Percentiles rank a stretch among this genome's conserved stretches.
Conservation (phyloP, 1,140 invertebrate species). For the Physella acuta region DNA sequence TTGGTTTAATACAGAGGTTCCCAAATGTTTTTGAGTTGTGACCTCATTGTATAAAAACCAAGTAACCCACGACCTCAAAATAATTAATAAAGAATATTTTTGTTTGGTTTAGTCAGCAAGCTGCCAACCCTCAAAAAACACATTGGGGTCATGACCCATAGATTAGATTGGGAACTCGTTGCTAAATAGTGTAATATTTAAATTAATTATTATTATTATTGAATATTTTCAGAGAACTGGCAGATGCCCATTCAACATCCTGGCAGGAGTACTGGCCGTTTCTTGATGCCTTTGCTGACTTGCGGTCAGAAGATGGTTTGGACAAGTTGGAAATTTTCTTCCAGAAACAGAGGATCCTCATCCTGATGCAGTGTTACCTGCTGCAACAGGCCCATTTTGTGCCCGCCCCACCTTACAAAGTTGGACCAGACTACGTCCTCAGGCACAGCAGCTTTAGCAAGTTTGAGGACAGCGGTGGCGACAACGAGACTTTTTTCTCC, state of each 20-base stretch:
- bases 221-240: conserved; percentile 9
- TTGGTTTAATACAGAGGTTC: too few species aligned
- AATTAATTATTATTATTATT: not conserved
- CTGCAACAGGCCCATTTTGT: not conserved
- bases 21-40: too few species aligned
- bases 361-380: not conserved
- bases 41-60: too few species aligned
- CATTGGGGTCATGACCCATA: too few species aligned
- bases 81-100: too few species aligned
- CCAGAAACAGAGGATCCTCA: conserved; percentile 17
- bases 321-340: conserved; percentile 18
- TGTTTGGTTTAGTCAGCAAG: too few species aligned
- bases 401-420: not conserved
- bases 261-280: conserved; percentile 28
- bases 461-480: not conserved
- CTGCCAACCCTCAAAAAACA: too few species aligned
- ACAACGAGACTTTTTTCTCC: conserved; percentile 14
- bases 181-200: too few species aligned
- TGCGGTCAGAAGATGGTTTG: conserved; percentile 12
- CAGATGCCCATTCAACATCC: not conserved
- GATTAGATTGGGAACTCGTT: too few species aligned
- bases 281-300: conserved; percentile 18
- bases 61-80: too few species aligned
- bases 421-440: conserved; percentile 10
- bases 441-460: not conserved